Evolutionary conservation across 2,113 vertebrate species (phyloP), one percentile per base, ranked within the genome.

Genomic region (Labrus mixtus): DNA sequence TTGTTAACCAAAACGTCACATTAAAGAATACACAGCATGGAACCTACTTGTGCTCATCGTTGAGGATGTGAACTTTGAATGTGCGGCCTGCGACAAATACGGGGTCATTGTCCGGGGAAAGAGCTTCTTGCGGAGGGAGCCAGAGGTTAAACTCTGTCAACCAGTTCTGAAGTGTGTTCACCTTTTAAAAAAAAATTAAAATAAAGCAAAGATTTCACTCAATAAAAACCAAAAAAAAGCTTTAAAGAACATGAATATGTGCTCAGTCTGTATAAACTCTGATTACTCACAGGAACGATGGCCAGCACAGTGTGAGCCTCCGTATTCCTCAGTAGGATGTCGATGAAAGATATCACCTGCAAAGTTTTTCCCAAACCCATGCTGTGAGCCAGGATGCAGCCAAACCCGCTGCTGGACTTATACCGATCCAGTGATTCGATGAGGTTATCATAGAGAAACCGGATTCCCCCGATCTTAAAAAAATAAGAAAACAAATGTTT

Each of bases 151-250:
- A 99, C 87, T 99, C 98, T 25, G 98, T 95, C 82, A 99, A 83
- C 98, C 98, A 99, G 86, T 99, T 99, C 76, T 99, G 98, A 79
- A 99, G 96, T 1, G 98, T 99, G 90, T 99, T 99, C 79, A 99
- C 98, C 98, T 99, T 81, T 29, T n/a, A 56, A 10, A 72, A 33
- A 3, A 4, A 33, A 33, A 33, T 6, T 6, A 33, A 33, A 33
- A 33, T 6, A 33, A 33, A 69, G 53, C 0, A 75, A 50, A 59
- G 13, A 59, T 16, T 33, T 17, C 50, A 43, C 51, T 39, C 29
- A 20, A 55, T 56, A 10, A 8, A 41, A 62, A 58, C 39, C 25
- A 65, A 23, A 19, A 11, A 37, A 53, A 72, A 19, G 15, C 10
- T 37, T 15, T 10, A 2, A 68, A 10, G 1, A 33, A 63, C 10